phyloP scores from a whole-genome alignment of 1,140 invertebrate genomes.

The Drosophila saltans region DNA sequence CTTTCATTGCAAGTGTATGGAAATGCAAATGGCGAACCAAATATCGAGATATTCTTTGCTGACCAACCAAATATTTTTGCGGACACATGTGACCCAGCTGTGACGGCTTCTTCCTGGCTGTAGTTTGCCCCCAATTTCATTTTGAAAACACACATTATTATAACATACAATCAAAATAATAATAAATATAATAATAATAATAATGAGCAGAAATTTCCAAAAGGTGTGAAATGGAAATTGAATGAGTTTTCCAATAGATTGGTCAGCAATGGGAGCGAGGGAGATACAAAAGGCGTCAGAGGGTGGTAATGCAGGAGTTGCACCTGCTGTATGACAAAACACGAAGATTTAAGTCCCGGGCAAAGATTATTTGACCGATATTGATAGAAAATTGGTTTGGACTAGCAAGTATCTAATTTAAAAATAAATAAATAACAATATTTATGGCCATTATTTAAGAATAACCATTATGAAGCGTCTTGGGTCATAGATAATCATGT shows the following conservation, averaged over 20 bases:
- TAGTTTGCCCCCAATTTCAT: slow-evolving; percentile 63
- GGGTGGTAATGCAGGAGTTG: slow-evolving; percentile 23
- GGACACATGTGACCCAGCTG: slow-evolving; percentile 62
- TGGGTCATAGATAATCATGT: too few species aligned
- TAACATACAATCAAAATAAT: slow-evolving; percentile 68
- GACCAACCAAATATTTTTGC: slow-evolving; percentile 59
- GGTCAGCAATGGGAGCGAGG: slow-evolving; percentile 34
- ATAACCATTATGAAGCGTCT: too few species aligned
- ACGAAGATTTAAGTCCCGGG: slow-evolving; percentile 56
- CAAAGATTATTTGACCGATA: slow-evolving; percentile 57
- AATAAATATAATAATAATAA: slow-evolving; percentile 59
- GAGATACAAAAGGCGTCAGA: background rate
- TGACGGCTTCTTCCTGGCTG: slow-evolving; percentile 26
- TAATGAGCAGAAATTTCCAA: slow-evolving; percentile 56
- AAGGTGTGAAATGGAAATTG: slow-evolving; percentile 62
- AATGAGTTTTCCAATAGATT: slow-evolving; percentile 33
- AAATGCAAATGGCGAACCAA: slow-evolving; percentile 76
- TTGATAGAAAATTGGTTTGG: slow-evolving; percentile 32
- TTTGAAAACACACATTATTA: slow-evolving; percentile 68
- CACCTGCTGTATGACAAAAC: slow-evolving; percentile 52
- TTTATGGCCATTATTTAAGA: too few species aligned
- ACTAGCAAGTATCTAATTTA: background rate
- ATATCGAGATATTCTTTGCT: slow-evolving; percentile 74
- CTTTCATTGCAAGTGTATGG: background rate
- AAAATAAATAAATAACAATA: background rate